Base-by-base conservation (phyloP, 2,797 vertebrate genomes). In the Loris lydekkerianus region DNA sequence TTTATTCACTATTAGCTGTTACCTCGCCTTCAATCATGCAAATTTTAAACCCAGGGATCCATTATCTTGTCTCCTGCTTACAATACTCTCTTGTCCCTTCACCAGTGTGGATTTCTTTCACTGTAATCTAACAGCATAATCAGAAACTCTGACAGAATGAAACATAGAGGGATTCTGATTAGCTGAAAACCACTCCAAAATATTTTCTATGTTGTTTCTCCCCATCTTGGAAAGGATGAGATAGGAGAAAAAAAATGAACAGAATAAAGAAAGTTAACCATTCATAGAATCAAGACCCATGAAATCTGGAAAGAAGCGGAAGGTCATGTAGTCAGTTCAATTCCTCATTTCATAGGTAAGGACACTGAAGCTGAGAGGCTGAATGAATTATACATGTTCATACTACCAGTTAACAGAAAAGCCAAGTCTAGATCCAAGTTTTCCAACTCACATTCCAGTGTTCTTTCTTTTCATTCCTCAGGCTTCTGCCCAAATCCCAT, bases 71-170 rank as follows among this genome's bases (percentile, higher is more conserved):
- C 70, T 93, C 67, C 58, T 82, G 29, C 61, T 96, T 90, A 95
- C 60, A 96, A 91, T 93, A 81, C 72, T 89, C 78, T 84, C 78
- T 93, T 96, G 88, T 96, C 69, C 83, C 27, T 93, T 86, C 31
- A 53, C 43, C 70, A 94, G 75, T 93, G 65, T 91, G 80, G 69
- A 86, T 91, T 93, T 95, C 96, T 86, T 89, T 86, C 21, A 69
- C 40, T 86, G 72, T 97, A 96, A 94, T 96, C 94, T 91, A 94
- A 83, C 34, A 89, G 72, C 76, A 95, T 95, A 96, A 95, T 96
- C 95, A 95, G 82, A 95, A 95, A 40, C 95, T 94, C 95, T 95
- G 82, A 90, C 76, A 91, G 76, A 96, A 40, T 72, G 37, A 46
- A 95, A 88, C 40, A 90, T 2, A 94, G 72, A 93, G 73, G 43